phyloP scores from a whole-genome alignment of 53 echinoderm and acorn worm species.

The Stichopus horrens region DNA sequence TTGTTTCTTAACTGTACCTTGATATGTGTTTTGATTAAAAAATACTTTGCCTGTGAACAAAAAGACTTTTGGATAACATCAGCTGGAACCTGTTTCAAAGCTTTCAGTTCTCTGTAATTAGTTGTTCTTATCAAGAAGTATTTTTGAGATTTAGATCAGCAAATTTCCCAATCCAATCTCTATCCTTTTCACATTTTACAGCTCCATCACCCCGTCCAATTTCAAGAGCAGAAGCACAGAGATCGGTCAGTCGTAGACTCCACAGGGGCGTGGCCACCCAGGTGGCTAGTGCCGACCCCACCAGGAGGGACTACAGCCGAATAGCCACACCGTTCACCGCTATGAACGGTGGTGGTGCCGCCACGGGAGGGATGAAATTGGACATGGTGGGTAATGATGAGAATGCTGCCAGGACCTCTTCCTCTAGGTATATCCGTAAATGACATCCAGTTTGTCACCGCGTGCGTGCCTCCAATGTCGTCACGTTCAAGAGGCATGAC shows the following conservation, averaged over 20 bases:
- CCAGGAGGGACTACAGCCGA: slow-evolving; percentile 70
- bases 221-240: slow-evolving; percentile 96
- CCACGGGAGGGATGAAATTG: slow-evolving; percentile 62
- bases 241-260: slow-evolving; percentile 89
- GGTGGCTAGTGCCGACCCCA: slow-evolving; percentile 72
- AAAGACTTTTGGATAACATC: no score
- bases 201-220: slow-evolving; percentile 99
- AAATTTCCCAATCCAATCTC: no score
- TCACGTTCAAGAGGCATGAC: slow-evolving; percentile 6
- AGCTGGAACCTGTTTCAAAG: no score
- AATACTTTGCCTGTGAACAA: no score
- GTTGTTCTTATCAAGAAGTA: no score
- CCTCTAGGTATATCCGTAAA: slow-evolving; percentile 95
- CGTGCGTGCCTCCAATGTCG: background rate
- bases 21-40: no score
- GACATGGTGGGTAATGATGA: slow-evolving; percentile 67
- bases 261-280: slow-evolving; percentile 84
- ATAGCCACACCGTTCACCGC: slow-evolving; percentile 88
- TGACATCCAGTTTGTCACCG: slow-evolving; percentile 51
- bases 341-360: slow-evolving; percentile 91
- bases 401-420: slow-evolving; percentile 81
- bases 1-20: no score
- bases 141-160: no score
- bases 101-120: no score
- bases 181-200: slow-evolving; percentile 10